Evolutionary conservation across 2,797 vertebrate genomes (phyloP).

Genomic region (Enteromius trimaculatus): DNA sequence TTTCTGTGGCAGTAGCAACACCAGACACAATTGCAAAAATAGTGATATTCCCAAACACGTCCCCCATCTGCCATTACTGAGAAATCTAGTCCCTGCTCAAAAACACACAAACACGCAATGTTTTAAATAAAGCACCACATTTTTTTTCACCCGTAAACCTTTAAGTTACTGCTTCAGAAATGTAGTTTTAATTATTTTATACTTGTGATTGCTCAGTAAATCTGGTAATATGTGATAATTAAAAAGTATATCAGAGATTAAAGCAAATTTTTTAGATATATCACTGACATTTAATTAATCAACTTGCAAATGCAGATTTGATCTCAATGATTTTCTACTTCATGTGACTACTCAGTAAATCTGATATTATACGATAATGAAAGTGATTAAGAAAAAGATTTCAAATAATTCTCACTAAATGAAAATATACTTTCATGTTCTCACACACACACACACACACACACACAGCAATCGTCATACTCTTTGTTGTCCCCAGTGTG

Average conservation of each 20-base stretch:
- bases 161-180: not conserved
- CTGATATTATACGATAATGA: not conserved
- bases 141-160: not conserved
- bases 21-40: slow-evolving; percentile 3
- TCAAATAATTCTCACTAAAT: not conserved
- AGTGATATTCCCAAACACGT: not conserved
- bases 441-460: slow-evolving; percentile 5
- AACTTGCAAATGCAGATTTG: not conserved
- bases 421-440: not conserved
- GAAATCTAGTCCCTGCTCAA: not conserved
- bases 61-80: not conserved
- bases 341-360: not conserved
- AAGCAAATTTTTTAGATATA: not conserved
- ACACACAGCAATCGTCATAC: slow-evolving; percentile 62
- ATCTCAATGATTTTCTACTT: not conserved
- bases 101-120: not conserved
- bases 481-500: slow-evolving; percentile 58
- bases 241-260: not conserved
- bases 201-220: not conserved
- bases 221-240: not conserved
- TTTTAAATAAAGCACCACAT: not conserved
- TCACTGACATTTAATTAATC: not conserved
- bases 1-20: not conserved
- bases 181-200: not conserved
- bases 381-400: not conserved